These are phyloP conservation scores for Strongylocentrotus purpuratus DNA, from an alignment of 35 echinoderm and acorn worm genomes.

Conservation along the genomic window DNA sequence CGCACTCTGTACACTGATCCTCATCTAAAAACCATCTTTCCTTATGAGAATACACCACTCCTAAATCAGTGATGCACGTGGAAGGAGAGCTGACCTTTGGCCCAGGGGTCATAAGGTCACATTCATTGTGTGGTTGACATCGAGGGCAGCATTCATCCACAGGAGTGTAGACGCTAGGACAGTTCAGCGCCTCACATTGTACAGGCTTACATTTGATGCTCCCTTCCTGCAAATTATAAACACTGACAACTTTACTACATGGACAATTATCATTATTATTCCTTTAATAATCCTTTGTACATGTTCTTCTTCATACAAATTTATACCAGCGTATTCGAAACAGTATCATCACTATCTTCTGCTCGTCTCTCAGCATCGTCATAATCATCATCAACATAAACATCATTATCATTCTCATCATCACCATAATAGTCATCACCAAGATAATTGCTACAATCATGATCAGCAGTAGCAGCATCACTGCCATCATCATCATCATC, in stretches of 20 bases:
- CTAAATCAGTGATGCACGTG: conserved; percentile 9
- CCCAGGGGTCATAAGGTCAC: conserved; percentile 28
- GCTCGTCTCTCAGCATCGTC: background rate
- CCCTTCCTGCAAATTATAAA: conserved; percentile 53
- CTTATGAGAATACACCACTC: conserved; percentile 59
- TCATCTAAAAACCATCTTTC: conserved; percentile 81
- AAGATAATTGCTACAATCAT: background rate
- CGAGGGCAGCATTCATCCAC: conserved; percentile 90
- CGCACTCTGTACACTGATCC: conserved; percentile 86
- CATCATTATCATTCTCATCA: background rate
- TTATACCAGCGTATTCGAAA: too few species aligned
- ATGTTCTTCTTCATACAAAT: too few species aligned
- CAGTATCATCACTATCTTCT: background rate
- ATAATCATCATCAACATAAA: background rate
- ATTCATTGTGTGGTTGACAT: conserved; percentile 70
- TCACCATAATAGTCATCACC: background rate
- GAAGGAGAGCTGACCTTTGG: conserved; percentile 30
- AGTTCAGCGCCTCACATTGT: conserved; percentile 63
- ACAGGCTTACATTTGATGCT: conserved; percentile 65
- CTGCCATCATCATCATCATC: background rate
- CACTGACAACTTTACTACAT: too few species aligned
- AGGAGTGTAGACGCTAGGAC: conserved; percentile 76
- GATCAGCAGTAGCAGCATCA: background rate
- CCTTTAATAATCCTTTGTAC: too few species aligned
- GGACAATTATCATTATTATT: too few species aligned